phyloP scores from a whole-genome alignment of 2,113 vertebrate genomes.

The Haemorhous mexicanus region DNA sequence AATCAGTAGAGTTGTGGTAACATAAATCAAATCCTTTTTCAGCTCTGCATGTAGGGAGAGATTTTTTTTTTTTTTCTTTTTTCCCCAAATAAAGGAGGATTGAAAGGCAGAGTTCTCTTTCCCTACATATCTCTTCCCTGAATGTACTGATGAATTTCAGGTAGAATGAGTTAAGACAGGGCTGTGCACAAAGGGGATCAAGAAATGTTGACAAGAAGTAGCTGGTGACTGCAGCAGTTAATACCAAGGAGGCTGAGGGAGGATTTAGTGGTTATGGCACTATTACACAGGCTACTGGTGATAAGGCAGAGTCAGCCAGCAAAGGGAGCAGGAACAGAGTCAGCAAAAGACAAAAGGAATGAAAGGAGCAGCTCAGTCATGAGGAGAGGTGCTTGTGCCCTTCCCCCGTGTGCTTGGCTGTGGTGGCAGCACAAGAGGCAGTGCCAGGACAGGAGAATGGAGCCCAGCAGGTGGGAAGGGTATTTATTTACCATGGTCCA shows the following conservation, averaged over 20 bases:
- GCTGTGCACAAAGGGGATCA: slow-evolving; percentile 9
- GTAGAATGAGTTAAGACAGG: slow-evolving; percentile 24
- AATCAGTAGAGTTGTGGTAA: neutral
- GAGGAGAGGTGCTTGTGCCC: neutral
- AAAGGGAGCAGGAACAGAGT: neutral
- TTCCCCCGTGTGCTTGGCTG: neutral
- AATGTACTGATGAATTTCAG: slow-evolving; percentile 33
- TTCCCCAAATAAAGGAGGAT: neutral
- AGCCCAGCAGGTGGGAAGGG: neutral
- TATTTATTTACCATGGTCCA: neutral
- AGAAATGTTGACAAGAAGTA: slow-evolving; percentile 38
- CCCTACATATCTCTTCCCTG: neutral
- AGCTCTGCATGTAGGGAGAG: neutral
- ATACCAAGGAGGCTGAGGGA: neutral
- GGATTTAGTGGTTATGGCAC: slow-evolving; percentile 28
- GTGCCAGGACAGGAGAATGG: neutral
- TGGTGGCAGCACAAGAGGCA: too few species aligned
- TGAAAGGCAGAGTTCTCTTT: neutral
- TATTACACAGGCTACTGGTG: neutral
- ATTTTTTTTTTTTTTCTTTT: neutral
- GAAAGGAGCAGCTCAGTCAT: neutral
- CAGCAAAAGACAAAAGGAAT: neutral
- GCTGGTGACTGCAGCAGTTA: slow-evolving; percentile 49
- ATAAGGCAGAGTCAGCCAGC: neutral
- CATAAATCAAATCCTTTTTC: slow-evolving; percentile 20